Percentiles rank a stretch among this genome's conserved stretches.
Evolutionary conservation across 2,113 vertebrate species (phyloP).

Genomic region (Paradoxurus hermaphroditus): DNA sequence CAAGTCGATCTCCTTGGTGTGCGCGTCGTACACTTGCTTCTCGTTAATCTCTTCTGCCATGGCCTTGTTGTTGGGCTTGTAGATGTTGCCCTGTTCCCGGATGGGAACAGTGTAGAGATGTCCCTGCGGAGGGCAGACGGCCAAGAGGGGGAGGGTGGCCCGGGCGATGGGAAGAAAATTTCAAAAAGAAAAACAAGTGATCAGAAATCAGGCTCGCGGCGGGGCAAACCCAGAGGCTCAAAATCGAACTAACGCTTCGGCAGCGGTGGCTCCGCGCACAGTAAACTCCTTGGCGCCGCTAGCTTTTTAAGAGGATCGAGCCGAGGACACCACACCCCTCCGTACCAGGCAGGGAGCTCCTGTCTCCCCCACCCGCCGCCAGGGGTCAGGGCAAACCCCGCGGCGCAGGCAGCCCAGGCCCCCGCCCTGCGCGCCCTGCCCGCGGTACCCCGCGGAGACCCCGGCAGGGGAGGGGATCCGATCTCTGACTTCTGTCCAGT

Average conservation of each 20-base stretch:
- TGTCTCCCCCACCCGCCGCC: conserved; percentile 82
- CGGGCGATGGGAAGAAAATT: background rate
- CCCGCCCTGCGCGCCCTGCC: background rate
- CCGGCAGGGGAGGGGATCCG: too few species aligned
- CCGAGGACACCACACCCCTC: conserved; percentile 90
- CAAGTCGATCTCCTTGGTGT: conserved; percentile 98
- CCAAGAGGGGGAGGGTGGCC: conserved; percentile 41
- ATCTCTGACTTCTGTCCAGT: background rate
- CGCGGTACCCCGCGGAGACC: background rate
- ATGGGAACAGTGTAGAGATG: conserved; percentile 92
- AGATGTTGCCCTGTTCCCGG: conserved; percentile 98
- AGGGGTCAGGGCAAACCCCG: conserved; percentile 85
- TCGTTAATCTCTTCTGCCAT: conserved; percentile 95
- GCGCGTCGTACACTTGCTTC: conserved; percentile 91
- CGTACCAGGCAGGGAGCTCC: conserved; percentile 64
- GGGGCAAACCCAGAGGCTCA: background rate
- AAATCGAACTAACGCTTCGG: background rate
- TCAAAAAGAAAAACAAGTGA: conserved; percentile 39
- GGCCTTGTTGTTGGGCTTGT: conserved; percentile 98
- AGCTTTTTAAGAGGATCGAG: conserved; percentile 79
- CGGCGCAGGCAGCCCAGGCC: background rate
- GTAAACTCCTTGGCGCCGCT: conserved; percentile 34
- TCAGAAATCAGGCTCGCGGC: conserved; percentile 40
- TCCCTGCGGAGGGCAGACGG: conserved; percentile 83
- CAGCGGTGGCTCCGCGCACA: conserved; percentile 4